Evolutionary conservation across 2,797 vertebrate species (phyloP).

Genomic region (Ispidina lecontei): DNA sequence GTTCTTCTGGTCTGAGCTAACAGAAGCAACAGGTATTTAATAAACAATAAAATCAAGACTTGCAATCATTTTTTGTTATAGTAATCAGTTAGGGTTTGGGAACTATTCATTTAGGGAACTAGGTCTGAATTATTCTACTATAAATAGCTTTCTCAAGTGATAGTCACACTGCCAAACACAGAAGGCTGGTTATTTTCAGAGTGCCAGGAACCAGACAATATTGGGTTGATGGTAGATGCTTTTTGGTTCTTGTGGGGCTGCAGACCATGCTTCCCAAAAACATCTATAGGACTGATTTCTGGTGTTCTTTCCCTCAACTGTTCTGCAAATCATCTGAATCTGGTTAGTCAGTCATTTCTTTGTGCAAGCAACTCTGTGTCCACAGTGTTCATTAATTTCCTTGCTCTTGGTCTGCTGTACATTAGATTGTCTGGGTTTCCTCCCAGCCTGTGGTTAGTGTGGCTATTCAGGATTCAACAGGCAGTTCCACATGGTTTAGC

Average conservation of each 20-base stretch:
- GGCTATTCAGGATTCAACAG: constrained; percentile 17
- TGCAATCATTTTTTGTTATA: not conserved
- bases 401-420: not conserved
- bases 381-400: not conserved
- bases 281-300: not conserved
- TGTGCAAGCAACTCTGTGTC: not conserved
- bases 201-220: not conserved
- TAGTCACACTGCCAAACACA: not conserved
- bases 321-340: not conserved
- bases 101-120: not conserved
- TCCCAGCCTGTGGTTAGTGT: not conserved
- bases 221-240: not conserved
- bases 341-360: not conserved
- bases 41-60: not conserved
- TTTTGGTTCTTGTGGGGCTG: not conserved
- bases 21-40: not conserved
- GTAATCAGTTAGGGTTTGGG: not conserved
- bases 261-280: not conserved
- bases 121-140: not conserved
- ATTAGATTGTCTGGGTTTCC: not conserved
- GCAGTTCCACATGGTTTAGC: constrained; percentile 32
- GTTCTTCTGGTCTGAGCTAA: not conserved
- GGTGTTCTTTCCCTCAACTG: not conserved
- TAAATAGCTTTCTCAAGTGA: constrained; percentile 14
- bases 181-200: not conserved